These are phyloP conservation scores for Laspeyria flexula DNA, from an alignment of 2,888 invertebrate genomes.

Conservation along the genomic window DNA sequence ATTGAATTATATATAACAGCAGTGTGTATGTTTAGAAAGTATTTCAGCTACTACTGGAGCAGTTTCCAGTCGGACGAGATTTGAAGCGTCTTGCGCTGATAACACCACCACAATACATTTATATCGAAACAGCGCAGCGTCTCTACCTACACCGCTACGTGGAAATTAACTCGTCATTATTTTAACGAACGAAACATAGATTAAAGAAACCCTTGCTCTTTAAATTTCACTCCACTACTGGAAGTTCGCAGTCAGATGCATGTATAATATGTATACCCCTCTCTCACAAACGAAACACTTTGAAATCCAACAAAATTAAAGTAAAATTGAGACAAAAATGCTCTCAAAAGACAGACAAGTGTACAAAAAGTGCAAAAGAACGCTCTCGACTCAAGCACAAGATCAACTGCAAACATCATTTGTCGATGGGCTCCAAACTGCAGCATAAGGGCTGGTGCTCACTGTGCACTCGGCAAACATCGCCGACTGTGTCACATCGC, in stretches of 20 bases:
- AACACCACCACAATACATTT: neutral
- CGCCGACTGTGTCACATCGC: neutral
- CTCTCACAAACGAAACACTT: neutral
- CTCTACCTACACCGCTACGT: no score
- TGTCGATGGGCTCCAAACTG: constrained; percentile 28
- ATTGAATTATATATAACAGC: no score
- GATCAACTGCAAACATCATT: constrained; percentile 26
- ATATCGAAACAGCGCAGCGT: no score
- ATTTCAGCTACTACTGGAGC: constrained; percentile 32
- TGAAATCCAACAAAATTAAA: neutral
- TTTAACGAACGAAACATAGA: no score
- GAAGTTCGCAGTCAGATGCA: no score
- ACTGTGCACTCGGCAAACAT: neutral
- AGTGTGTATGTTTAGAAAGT: constrained; percentile 30
- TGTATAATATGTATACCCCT: no score
- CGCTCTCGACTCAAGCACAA: neutral
- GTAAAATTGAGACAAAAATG: neutral
- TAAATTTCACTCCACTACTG: no score
- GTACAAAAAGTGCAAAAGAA: constrained; percentile 1
- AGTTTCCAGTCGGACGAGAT: constrained; percentile 14
- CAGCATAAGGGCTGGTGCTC: neutral
- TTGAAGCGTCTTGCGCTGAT: neutral
- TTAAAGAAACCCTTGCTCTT: no score
- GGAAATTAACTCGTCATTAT: no score
- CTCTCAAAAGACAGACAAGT: neutral